phyloP scores from a whole-genome alignment of 1,140 invertebrate genomes.

The Drosophila nigrodunni region DNA sequence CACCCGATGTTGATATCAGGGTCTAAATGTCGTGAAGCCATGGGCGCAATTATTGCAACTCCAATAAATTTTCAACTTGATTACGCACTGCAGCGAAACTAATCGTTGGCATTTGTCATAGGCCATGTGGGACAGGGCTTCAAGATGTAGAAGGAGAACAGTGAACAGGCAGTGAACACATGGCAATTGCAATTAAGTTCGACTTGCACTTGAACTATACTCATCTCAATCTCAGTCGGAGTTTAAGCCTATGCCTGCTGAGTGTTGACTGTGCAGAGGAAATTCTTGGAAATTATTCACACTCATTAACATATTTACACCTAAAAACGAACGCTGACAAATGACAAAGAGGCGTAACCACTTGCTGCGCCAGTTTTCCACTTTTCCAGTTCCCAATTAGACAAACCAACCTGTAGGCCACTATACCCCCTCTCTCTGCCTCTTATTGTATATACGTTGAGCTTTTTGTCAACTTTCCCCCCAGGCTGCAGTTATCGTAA shows the following conservation, averaged over 20 bases:
- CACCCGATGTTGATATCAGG: conserved; percentile 2
- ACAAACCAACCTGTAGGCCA: conserved; percentile 48
- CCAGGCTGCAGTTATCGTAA: conserved; percentile 30
- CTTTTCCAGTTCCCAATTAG: conserved; percentile 78
- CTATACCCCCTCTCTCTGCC: too few relatives aligned
- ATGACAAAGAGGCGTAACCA: conserved; percentile 70
- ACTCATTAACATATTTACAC: conserved; percentile 83
- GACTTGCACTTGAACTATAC: conserved; percentile 35
- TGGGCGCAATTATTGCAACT: conserved; percentile 79
- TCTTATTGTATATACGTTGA: neutral
- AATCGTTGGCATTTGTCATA: conserved; percentile 77
- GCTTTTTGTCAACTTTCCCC: conserved; percentile 52
- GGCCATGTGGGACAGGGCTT: conserved; percentile 31
- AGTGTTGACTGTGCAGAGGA: conserved; percentile 26
- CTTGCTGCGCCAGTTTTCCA: conserved; percentile 44
- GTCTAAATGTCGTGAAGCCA: conserved; percentile 17
- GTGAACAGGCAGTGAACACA: neutral
- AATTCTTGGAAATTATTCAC: conserved; percentile 78
- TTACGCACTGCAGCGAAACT: conserved; percentile 78
- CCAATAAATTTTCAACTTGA: conserved; percentile 81
- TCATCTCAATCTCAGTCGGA: neutral
- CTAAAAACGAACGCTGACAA: conserved; percentile 77
- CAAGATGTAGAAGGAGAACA: neutral
- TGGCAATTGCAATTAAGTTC: conserved; percentile 75
- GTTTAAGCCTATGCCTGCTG: neutral